phyloP scores from a whole-genome alignment of 1,140 invertebrate genomes.

The Scaptomyza montana region DNA sequence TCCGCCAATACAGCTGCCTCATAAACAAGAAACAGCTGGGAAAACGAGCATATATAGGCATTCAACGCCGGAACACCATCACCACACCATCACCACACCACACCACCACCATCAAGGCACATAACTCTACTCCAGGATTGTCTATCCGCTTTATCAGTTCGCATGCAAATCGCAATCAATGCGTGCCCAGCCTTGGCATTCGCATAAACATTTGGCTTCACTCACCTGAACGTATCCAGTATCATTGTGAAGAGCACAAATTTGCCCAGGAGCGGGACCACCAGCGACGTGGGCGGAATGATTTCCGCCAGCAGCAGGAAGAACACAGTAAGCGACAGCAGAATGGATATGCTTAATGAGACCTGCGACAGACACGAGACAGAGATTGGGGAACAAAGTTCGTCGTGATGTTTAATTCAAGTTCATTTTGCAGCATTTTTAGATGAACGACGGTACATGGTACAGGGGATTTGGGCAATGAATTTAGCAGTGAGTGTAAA shows the following conservation, averaged over 20 bases:
- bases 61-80: neutral
- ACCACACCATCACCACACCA: too few species aligned
- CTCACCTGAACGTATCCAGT: constrained; percentile 96
- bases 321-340: constrained; percentile 99
- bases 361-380: constrained; percentile 86
- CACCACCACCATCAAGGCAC: neutral
- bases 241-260: constrained; percentile 99
- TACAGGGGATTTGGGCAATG: too few species aligned
- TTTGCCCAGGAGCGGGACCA: constrained; percentile 98
- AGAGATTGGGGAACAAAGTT: constrained; percentile 7
- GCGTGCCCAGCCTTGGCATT: constrained; percentile 8
- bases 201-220: constrained; percentile 30
- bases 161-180: constrained; percentile 27
- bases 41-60: neutral
- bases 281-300: constrained; percentile 98
- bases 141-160: constrained; percentile 29
- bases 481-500: too few species aligned
- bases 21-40: too few species aligned
- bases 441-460: neutral
- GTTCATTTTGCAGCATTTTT: constrained; percentile 49
- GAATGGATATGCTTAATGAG: constrained; percentile 98
- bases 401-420: constrained; percentile 38
- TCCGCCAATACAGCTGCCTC: constrained; percentile 1
- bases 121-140: neutral
- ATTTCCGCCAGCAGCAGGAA: constrained; percentile 99